phyloP scores from a whole-genome alignment of 2,797 vertebrate genomes.

The Chlorospingus flavigularis region DNA sequence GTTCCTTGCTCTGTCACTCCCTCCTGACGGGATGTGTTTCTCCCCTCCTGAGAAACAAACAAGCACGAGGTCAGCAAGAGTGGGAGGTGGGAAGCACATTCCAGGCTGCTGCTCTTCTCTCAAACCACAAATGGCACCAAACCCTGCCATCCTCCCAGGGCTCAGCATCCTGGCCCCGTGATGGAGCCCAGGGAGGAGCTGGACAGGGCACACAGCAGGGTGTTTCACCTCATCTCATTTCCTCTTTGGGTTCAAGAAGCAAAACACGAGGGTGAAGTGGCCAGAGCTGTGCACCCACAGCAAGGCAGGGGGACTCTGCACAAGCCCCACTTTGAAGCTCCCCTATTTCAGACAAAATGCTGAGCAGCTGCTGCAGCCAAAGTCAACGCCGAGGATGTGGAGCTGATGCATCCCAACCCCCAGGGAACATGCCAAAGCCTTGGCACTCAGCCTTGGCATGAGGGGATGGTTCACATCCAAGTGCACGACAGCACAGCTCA shows the following conservation, averaged over 20 bases:
- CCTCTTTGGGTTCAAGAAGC: not conserved
- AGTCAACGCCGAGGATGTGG: rapidly evolving
- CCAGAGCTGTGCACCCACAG: not conserved
- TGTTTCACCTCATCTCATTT: not conserved
- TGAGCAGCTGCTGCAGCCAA: not conserved
- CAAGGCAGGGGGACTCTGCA: not conserved
- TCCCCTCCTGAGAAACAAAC: conserved; percentile 45
- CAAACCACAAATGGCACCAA: not conserved
- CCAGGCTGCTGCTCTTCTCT: not conserved
- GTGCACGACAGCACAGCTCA: not conserved
- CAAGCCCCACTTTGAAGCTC: rapidly evolving
- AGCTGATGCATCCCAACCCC: not conserved
- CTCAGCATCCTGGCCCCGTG: not conserved
- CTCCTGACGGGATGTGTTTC: not conserved
- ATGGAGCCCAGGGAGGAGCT: not conserved
- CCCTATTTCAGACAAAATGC: not conserved
- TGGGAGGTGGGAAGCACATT: not conserved
- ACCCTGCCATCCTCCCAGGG: not conserved
- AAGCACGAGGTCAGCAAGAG: not conserved
- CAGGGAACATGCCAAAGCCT: not conserved
- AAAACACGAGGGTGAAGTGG: not conserved
- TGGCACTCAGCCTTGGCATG: not conserved
- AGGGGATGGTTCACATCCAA: not conserved
- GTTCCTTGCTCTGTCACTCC: conserved; percentile 9
- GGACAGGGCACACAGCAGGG: not conserved